Evolutionary conservation across 2,797 vertebrate species (phyloP).

Genomic region (Ptychobarbus kaznakovi): DNA sequence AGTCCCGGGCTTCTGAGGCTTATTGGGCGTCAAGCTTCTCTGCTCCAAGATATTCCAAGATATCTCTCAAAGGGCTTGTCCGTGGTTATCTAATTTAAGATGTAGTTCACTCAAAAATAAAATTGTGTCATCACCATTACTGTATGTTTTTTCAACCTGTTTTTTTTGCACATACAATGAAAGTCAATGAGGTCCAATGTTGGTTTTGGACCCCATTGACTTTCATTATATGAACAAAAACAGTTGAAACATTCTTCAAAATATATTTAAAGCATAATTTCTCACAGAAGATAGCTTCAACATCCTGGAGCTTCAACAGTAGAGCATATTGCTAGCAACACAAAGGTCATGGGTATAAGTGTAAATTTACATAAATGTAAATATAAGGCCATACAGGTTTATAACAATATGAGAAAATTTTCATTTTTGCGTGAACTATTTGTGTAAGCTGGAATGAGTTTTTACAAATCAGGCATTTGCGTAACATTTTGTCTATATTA

Average conservation of each 20-base stretch:
- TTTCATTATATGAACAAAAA: not conserved
- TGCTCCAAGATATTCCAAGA: conserved; percentile 14
- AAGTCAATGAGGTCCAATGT: not conserved
- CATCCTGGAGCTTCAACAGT: not conserved
- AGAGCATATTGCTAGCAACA: not conserved
- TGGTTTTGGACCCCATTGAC: not conserved
- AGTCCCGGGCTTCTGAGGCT: not conserved
- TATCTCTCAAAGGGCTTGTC: conserved; percentile 19
- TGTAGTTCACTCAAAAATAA: not conserved
- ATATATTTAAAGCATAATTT: not conserved
- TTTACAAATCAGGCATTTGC: not conserved
- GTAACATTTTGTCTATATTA: not conserved
- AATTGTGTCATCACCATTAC: not conserved
- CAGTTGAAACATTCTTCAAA: not conserved
- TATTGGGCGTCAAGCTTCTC: conserved; percentile 26
- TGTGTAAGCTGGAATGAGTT: not conserved
- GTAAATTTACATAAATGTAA: not conserved
- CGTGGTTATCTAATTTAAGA: conserved; percentile 12
- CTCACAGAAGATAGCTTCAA: not conserved
- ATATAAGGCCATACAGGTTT: not conserved
- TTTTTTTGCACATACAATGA: not conserved
- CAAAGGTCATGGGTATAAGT: not conserved
- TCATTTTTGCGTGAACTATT: not conserved
- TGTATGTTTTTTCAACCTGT: not conserved
- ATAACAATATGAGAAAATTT: not conserved